phyloP scores from a whole-genome alignment of 2,888 invertebrate species.

The Mongoloraphidia duomilia region DNA sequence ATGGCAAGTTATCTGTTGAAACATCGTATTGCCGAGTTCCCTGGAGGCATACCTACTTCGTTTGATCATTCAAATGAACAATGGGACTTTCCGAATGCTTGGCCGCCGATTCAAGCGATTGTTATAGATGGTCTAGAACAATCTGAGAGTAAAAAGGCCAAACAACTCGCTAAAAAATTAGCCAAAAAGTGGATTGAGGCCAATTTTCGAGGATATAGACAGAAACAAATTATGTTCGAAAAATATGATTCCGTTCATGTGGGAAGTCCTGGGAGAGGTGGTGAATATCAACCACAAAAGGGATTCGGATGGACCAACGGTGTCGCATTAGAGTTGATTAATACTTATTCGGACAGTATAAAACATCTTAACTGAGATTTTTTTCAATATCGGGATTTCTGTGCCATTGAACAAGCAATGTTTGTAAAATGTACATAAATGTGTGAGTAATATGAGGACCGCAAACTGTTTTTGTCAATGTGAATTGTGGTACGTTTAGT shows the following conservation, averaged over 20 bases:
- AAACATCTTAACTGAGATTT: too few relatives aligned
- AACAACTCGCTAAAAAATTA: conserved; percentile 42
- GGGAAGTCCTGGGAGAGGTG: conserved; percentile 58
- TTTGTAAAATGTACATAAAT: too few relatives aligned
- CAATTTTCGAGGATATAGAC: conserved; percentile 50
- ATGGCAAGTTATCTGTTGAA: conserved; percentile 39
- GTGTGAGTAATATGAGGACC: too few relatives aligned
- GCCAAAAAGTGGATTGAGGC: conserved; percentile 55
- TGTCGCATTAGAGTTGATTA: conserved; percentile 67
- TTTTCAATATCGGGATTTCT: too few relatives aligned
- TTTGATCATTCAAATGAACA: conserved; percentile 51
- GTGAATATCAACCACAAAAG: too few relatives aligned
- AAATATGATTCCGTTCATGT: conserved; percentile 49
- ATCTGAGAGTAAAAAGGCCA: conserved; percentile 38
- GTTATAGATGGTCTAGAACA: conserved; percentile 51
- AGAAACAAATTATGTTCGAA: conserved; percentile 59
- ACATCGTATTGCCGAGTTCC: conserved; percentile 32
- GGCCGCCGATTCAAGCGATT: conserved; percentile 70
- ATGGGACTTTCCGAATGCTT: conserved; percentile 75
- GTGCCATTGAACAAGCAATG: too few relatives aligned
- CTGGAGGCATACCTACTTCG: conserved; percentile 58
- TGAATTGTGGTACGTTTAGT: too few relatives aligned
- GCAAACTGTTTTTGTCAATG: too few relatives aligned
- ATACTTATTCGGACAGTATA: conserved; percentile 43
- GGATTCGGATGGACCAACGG: conserved; percentile 96